phyloP scores from a whole-genome alignment of 2,797 vertebrate species.

The Xenopus petersii region DNA sequence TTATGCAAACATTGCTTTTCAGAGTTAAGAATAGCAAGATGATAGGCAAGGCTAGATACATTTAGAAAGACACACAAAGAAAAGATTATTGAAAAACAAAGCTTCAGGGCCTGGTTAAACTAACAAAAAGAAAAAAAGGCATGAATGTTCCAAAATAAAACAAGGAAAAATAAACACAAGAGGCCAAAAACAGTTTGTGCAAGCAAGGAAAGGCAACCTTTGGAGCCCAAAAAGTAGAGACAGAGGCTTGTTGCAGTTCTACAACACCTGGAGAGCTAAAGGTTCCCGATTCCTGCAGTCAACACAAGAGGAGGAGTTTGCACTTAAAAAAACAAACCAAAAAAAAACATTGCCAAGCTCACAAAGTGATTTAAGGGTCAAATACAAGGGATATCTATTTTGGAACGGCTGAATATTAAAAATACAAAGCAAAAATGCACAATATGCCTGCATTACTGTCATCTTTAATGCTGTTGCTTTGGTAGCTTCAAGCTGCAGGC shows the following conservation, averaged over 20 bases:
- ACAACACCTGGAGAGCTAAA: too few relatives aligned
- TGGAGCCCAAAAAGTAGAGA: too few relatives aligned
- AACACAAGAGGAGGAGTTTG: too few relatives aligned
- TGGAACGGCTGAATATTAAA: conserved; percentile 46
- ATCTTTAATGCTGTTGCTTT: conserved; percentile 61
- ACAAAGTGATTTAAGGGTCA: conserved; percentile 27
- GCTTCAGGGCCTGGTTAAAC: not conserved
- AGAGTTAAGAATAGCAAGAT: not conserved
- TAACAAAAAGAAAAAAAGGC: not conserved
- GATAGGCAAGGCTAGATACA: not conserved
- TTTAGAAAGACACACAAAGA: not conserved
- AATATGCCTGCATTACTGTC: conserved; percentile 46
- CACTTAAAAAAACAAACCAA: too few relatives aligned
- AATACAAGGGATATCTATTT: conserved; percentile 43
- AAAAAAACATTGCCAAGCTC: conserved; percentile 22
- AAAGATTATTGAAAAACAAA: not conserved
- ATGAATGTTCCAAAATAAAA: not conserved
- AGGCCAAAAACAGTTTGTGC: not conserved
- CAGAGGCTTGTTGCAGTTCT: too few relatives aligned
- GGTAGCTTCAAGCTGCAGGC: conserved; percentile 54
- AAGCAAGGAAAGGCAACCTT: too few relatives aligned
- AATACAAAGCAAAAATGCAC: conserved; percentile 52
- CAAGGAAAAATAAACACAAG: not conserved
- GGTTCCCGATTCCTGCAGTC: too few relatives aligned
- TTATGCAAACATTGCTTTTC: conserved; percentile 1